A percentile compares a stretch with the other conserved stretches of the same genome.
These are phyloP conservation scores for Spilarctia lutea DNA, from an alignment of 2,888 invertebrate genomes.

Conservation along the genomic window DNA sequence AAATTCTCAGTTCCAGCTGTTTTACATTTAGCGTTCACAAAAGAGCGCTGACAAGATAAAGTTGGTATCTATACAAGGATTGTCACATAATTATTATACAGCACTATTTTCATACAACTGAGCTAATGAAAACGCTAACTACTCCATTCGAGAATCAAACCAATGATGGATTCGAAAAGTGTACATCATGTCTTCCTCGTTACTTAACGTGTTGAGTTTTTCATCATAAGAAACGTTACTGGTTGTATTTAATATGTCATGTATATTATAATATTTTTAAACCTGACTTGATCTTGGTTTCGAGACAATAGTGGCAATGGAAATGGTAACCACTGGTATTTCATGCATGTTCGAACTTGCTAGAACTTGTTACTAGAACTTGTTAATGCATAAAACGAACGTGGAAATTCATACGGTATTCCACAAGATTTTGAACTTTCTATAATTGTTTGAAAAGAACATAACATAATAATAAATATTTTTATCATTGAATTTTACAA, in stretches of 20 bases:
- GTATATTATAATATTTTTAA: neutral
- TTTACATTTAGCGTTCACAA: conserved; percentile 5
- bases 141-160: neutral
- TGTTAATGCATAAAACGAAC: neutral
- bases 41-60: conserved; percentile 4
- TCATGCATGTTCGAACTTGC: neutral
- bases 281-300: neutral
- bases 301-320: neutral
- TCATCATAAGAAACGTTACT: neutral
- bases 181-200: neutral
- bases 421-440: no score
- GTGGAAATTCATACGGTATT: neutral
- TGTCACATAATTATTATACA: neutral
- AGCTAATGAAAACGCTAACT: neutral
- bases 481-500: neutral
- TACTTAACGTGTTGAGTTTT: neutral
- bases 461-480: no score
- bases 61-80: neutral
- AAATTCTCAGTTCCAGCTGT: conserved; percentile 19
- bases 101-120: neutral
- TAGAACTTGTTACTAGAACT: no score
- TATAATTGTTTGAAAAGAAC: no score
- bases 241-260: neutral
- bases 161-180: neutral
- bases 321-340: no score